These are phyloP conservation scores for Melieria picta DNA, from an alignment of 2,888 invertebrate species.

Conservation along the genomic window DNA sequence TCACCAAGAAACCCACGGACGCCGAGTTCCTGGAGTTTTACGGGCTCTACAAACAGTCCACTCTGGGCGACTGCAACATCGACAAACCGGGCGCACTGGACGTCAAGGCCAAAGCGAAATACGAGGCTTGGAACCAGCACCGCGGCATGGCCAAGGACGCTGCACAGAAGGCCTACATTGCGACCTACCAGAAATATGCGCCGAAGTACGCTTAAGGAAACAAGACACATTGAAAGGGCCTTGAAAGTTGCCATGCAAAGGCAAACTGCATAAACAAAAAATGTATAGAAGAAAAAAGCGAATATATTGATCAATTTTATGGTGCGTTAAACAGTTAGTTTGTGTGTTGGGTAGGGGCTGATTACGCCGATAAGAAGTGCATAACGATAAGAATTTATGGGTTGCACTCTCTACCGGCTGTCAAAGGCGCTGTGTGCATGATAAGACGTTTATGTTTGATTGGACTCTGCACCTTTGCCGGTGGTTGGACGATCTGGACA, in stretches of 20 bases:
- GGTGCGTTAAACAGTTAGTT: no score
- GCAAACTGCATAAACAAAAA: constrained; percentile 77
- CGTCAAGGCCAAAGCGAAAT: constrained; percentile 91
- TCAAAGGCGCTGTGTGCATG: no score
- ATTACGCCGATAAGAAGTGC: no score
- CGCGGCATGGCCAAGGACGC: constrained; percentile 82
- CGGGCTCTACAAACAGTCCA: constrained; percentile 86
- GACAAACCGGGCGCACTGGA: constrained; percentile 88
- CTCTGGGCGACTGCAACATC: constrained; percentile 81
- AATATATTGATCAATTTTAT: background rate
- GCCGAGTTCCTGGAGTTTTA: constrained; percentile 85
- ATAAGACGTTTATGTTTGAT: no score
- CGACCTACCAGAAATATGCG: constrained; percentile 71
- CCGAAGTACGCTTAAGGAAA: constrained; percentile 67
- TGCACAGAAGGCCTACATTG: constrained; percentile 86
- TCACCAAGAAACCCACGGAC: constrained; percentile 82
- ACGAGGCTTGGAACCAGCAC: constrained; percentile 88
- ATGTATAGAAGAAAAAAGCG: constrained; percentile 41
- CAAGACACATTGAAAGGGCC: no score
- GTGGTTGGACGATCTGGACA: no score
- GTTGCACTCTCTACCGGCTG: no score
- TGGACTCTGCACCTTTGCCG: no score
- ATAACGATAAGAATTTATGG: no score
- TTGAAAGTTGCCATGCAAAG: constrained; percentile 56
- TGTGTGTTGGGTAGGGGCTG: no score